Evolutionary conservation across 2,113 vertebrate genomes (phyloP).

Genomic region (Nothoprocta perdicaria): DNA sequence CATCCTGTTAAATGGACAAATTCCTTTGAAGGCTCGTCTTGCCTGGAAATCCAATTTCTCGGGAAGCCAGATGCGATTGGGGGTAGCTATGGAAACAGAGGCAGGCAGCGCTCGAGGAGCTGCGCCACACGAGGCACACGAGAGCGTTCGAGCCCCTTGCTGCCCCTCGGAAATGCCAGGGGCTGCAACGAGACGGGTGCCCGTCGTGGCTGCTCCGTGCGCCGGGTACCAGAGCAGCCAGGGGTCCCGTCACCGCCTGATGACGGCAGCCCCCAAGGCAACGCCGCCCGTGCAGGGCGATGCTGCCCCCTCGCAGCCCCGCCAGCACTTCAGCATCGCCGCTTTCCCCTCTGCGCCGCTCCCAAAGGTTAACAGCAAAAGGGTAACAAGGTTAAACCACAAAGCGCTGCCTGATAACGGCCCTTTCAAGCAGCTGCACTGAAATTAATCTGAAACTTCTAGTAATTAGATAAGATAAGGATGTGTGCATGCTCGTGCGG

Average conservation of each 20-base stretch:
- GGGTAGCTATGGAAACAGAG: constrained; percentile 82
- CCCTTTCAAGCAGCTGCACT: constrained; percentile 64
- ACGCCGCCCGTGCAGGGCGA: too few relatives aligned
- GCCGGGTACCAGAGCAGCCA: constrained; percentile 65
- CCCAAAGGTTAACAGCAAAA: constrained; percentile 65
- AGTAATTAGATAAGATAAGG: constrained; percentile 79
- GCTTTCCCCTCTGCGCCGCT: constrained; percentile 31
- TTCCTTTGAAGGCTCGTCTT: constrained; percentile 81
- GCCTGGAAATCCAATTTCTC: constrained; percentile 80
- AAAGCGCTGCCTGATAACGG: constrained; percentile 65
- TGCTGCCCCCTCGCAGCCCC: not conserved
- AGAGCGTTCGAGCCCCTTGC: constrained; percentile 53
- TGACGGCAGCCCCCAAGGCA: too few relatives aligned
- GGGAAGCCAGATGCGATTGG: constrained; percentile 73
- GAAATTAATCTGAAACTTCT: constrained; percentile 75
- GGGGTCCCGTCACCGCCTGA: constrained; percentile 19
- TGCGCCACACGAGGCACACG: constrained; percentile 50
- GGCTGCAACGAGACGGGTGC: constrained; percentile 65
- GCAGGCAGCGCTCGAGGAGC: constrained; percentile 63
- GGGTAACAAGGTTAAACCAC: constrained; percentile 76
- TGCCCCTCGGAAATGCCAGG: constrained; percentile 67
- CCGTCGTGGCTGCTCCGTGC: constrained; percentile 51
- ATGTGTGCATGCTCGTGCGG: not conserved
- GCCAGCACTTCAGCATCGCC: constrained; percentile 16
- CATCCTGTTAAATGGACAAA: constrained; percentile 82